Base-by-base conservation (phyloP, 2,888 invertebrate genomes). In the Drosophila austrosaltans region DNA sequence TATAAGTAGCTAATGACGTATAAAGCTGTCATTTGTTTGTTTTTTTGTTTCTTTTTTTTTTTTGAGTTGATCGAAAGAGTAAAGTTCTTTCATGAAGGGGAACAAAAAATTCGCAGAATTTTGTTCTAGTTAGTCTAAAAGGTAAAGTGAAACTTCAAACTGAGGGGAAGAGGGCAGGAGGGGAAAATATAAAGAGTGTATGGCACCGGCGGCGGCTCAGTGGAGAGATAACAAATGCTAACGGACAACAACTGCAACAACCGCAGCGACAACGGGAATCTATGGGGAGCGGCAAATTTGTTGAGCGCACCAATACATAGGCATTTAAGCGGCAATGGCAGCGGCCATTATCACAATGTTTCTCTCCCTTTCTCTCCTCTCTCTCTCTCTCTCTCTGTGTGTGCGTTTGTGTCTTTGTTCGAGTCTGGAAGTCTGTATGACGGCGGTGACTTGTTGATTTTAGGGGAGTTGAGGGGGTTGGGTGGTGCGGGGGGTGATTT, bases 221-320 rank as follows among this genome's bases (percentile, higher is more conserved):
- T 36, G 60, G 66, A 74, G 86, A 83, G 86, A 83, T 86, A 48
- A 48, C 48, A 86, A 85, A 36, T 36, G 36, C 36, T 79, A 67
- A 61, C 42, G 16, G 61, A 28, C 53, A 62, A 62, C 28, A 53
- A 67, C n/a, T 58, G 36, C 36, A 36, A 36, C 36, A 36, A 10
- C 10, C 36, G 36, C 36, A 36, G 10, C 10, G 64, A 59, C 71
- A 69, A 56, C 40, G 48, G 48, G 25, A 32, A 25, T 53, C 57
- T 58, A 53, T 42, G 28, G 65, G 20, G 53, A 66, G 58, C 59
- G 70, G 53, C 79, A 64, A 63, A 53, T 76, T 65, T 65, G 42
- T 78, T 79, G 83, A 84, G 84, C 84, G 70, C 84, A 80, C 82
- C 64, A 80, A 84, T 65, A 87, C 80, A 60, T 53, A 44, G 66